Percentiles rank a stretch among this genome's conserved stretches.
Conservation (phyloP, 1,140 invertebrate species). For the Drosophila triauraria region DNA sequence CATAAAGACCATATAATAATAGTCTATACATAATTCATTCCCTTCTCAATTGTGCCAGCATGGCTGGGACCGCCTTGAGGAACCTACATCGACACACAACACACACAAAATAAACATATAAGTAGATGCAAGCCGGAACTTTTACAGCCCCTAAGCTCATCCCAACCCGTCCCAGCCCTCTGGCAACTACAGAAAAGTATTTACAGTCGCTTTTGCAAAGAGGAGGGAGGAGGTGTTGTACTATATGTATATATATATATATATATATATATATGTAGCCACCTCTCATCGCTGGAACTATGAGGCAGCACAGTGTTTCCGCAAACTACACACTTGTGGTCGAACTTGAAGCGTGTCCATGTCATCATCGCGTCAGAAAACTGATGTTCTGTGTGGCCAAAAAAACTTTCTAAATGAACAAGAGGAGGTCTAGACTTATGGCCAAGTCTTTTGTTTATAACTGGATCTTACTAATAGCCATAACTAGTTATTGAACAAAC, state of each 20-base stretch:
- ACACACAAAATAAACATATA: not conserved
- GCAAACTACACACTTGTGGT: slow-evolving; percentile 44
- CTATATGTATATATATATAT: not conserved
- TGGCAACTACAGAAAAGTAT: slow-evolving; percentile 65
- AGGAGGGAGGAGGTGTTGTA: not conserved
- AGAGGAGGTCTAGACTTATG: slow-evolving; percentile 37
- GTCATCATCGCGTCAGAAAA: slow-evolving; percentile 42
- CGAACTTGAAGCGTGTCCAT: not conserved
- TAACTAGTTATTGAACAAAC: not conserved
- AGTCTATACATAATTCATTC: slow-evolving; percentile 45
- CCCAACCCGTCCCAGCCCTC: slow-evolving; percentile 4
- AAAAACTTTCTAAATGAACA: slow-evolving; percentile 25
- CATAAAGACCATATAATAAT: slow-evolving; percentile 20
- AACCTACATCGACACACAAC: not conserved
- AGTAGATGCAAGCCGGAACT: slow-evolving; percentile 36
- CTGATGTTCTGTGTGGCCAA: slow-evolving; percentile 40
- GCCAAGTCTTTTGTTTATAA: slow-evolving; percentile 23
- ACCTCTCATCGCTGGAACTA: slow-evolving; percentile 5
- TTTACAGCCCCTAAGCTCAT: slow-evolving; percentile 43
- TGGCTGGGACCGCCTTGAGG: slow-evolving; percentile 8
- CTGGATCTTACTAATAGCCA: slow-evolving; percentile 21
- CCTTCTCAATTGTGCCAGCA: slow-evolving; percentile 21
- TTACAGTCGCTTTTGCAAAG: slow-evolving; percentile 50
- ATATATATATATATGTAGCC: not conserved
- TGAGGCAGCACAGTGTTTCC: slow-evolving; percentile 43